Evolutionary conservation across 2,113 vertebrate genomes (phyloP).

Genomic region (Pachyramphus minor): DNA sequence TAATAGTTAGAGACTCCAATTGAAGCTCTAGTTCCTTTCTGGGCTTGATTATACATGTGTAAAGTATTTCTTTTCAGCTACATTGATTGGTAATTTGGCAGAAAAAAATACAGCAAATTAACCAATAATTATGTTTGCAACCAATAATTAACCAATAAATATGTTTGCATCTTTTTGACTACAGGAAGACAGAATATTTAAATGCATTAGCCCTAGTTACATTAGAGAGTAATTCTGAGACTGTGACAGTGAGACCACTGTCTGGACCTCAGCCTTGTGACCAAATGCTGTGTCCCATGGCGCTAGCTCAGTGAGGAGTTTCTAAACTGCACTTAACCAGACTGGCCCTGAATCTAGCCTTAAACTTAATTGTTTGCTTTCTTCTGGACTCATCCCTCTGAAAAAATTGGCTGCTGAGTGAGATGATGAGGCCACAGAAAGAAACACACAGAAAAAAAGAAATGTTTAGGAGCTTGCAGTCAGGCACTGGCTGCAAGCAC

Average conservation of each 20-base stretch:
- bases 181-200: not conserved
- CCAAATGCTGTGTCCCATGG: not conserved
- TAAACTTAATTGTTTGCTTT: not conserved
- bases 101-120: constrained; percentile 46
- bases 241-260: not conserved
- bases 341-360: not conserved
- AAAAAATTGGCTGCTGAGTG: not conserved
- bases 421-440: not conserved
- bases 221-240: not conserved
- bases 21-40: constrained; percentile 15
- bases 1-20: constrained; percentile 1
- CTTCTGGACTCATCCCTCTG: not conserved
- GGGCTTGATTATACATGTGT: constrained; percentile 48
- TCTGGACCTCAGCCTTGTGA: not conserved
- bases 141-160: constrained; percentile 13
- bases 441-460: too few relatives aligned
- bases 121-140: too few relatives aligned
- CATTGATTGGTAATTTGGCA: constrained; percentile 51
- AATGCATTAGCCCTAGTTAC: not conserved
- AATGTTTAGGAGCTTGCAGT: not conserved
- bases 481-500: not conserved
- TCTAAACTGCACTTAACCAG: not conserved
- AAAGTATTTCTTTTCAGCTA: constrained; percentile 50
- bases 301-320: not conserved
- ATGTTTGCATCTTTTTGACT: not conserved